Percentiles rank a stretch among this genome's conserved stretches.
Conservation (phyloP, 2,888 invertebrate genomes). For the Drosophila melanocephala region DNA sequence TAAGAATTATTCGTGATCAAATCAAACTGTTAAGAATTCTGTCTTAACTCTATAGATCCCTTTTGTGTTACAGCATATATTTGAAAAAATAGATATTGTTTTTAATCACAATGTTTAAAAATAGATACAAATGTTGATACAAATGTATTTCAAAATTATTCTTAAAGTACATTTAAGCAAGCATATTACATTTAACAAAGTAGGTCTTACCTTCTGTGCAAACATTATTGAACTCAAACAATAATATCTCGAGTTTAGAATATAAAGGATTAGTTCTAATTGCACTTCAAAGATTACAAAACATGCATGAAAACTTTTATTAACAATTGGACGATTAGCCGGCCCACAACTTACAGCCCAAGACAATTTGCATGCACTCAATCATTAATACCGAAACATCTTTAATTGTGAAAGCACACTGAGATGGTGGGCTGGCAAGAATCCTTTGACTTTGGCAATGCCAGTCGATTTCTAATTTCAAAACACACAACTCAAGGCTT, state of each 20-base stretch:
- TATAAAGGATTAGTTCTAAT: slow-evolving; percentile 16
- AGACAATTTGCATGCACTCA: slow-evolving; percentile 35
- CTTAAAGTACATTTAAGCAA: background rate
- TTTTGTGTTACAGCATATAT: background rate
- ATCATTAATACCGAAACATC: slow-evolving; percentile 50
- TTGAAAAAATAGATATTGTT: background rate
- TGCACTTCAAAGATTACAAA: slow-evolving; percentile 15
- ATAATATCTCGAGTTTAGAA: background rate
- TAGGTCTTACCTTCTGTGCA: background rate
- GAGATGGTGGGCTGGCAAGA: slow-evolving; percentile 8
- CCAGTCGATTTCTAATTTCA: slow-evolving; percentile 59
- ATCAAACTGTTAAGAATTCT: background rate
- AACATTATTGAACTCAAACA: background rate
- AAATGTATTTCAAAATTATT: background rate
- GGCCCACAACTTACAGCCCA: background rate
- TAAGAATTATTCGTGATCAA: background rate
- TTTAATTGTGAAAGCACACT: slow-evolving; percentile 35
- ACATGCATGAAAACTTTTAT: slow-evolving; percentile 12
- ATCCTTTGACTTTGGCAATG: slow-evolving; percentile 40
- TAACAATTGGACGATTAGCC: background rate
- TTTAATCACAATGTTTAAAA: background rate
- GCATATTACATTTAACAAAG: background rate
- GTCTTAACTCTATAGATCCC: background rate
- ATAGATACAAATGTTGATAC: fast-evolving
- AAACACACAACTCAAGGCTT: slow-evolving; percentile 65